Evolutionary conservation across 2,888 invertebrate genomes (phyloP), one percentile per base, ranked within the genome.

Genomic region (Chloroclystis v-ata): DNA sequence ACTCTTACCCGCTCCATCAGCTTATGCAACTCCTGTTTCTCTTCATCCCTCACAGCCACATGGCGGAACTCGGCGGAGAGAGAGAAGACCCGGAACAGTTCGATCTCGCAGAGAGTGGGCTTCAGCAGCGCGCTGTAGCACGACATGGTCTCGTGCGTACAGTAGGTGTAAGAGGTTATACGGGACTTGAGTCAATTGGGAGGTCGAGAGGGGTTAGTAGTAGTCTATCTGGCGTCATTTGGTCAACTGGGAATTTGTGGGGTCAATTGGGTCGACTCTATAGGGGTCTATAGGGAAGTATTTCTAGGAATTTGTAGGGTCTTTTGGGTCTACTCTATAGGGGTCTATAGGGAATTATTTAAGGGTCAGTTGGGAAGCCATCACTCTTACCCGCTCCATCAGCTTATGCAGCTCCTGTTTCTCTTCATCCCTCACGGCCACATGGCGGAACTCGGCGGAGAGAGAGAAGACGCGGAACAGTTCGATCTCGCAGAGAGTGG

Each of bases 91-190:
- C 96, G 82, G 82, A 99, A 98, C 52, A 99, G 86, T 78, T 99
- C 99, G 37, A 99, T 99, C 86, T 99, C 99, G 51, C 97, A 97
- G 0, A 99, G 88, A 0, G 98, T 99, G 9, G 98, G 97, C 76
- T 99, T 98, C 53, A 99, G 82, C 37, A 99, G 89, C 74, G 98
- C 97, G 78, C 98, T 98, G 85, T 99, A 99, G 0, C 96, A 95
- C 61, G 95, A 91, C 93, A 99, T 98, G 0, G 98, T 97, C 60
- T 99, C 98, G 78, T 96, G 94, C 0, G 98, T 97, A 72, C 98
- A 97, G 83, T 99, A 99, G 89, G 95, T 99, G 87, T 99, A 98
- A 0, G 98, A 98, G 2, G 99, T 97, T 69, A 99, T 99, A 28
- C 99, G 91, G 1, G 99, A 99, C 7, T 80, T n/a, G n/a, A n/a